Percentiles rank a stretch among this genome's conserved stretches.
These are phyloP conservation scores for Andrena trimmerana DNA, from an alignment of 2,888 invertebrate genomes.

Conservation along the genomic window DNA sequence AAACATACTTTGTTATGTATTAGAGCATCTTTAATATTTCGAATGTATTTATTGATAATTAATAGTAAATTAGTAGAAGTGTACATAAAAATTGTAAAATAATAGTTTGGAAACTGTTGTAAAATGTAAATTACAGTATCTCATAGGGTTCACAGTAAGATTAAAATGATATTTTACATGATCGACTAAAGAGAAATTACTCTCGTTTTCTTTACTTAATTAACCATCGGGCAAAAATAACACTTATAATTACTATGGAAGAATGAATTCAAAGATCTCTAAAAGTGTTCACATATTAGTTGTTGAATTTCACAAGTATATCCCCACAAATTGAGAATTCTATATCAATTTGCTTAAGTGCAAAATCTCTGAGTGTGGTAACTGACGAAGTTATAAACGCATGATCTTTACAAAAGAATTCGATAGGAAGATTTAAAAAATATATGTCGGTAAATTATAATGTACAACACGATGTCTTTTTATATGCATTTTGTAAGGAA, in stretches of 20 bases:
- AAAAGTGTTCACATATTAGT: slow-evolving; percentile 51
- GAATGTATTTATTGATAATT: slow-evolving; percentile 78
- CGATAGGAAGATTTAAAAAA: slow-evolving; percentile 31
- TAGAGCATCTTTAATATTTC: slow-evolving; percentile 58
- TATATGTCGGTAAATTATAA: slow-evolving; percentile 43
- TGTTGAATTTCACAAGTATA: slow-evolving; percentile 53
- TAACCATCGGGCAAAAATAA: slow-evolving; percentile 57
- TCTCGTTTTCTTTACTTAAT: slow-evolving; percentile 37
- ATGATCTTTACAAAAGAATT: slow-evolving; percentile 17
- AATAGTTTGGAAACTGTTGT: slow-evolving; percentile 71
- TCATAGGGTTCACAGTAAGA: slow-evolving; percentile 50
- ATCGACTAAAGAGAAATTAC: slow-evolving; percentile 64
- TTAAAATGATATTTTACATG: slow-evolving; percentile 75
- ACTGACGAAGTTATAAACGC: slow-evolving; percentile 32
- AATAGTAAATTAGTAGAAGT: slow-evolving; percentile 75
- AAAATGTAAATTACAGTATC: slow-evolving; percentile 68
- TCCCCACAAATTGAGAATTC: slow-evolving; percentile 50
- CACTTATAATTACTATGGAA: slow-evolving; percentile 68
- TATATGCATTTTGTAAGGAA: slow-evolving; percentile 51
- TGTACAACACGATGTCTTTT: slow-evolving; percentile 35
- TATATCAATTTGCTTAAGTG: slow-evolving; percentile 70
- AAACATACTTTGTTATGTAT: slow-evolving; percentile 28
- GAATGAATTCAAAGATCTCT: slow-evolving; percentile 61
- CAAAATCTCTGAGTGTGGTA: slow-evolving; percentile 28
- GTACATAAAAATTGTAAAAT: slow-evolving; percentile 79